Base-by-base conservation (phyloP, 1,140 invertebrate genomes). In the Agrilus planipennis region DNA sequence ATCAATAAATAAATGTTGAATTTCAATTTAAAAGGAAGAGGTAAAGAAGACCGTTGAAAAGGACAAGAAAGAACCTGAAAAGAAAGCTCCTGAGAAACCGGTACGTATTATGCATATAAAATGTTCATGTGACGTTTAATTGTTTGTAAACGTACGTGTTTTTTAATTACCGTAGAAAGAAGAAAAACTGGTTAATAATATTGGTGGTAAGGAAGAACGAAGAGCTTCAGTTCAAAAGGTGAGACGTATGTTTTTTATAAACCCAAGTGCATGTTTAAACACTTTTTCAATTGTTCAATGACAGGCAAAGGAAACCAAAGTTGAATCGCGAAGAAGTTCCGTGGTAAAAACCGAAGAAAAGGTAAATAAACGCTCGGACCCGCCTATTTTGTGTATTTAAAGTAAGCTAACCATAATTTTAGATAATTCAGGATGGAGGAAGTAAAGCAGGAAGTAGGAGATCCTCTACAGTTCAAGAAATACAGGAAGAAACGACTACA, bases 291-390 rank as follows among this genome's bases (percentile, higher is more conserved):
- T n/a, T n/a, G 31, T 17, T 41, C 34, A 14, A 16, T 30, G 22
- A 19, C n/a, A 34, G 30, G 39, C 59, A 57, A 49, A 52, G 30
- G 72, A 76, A 49, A 74, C 77, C 62, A 75, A 64, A 38, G 62
- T 66, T 21, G 77, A 79, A 47, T 79, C 77, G 38, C 63, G 77
- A 34, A 68, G 75, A 42, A 72, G 75, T 39, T 81, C 79, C 5
- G 55, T 77, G 23, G 57, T 76, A 27, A 73, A 79, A 55, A 68
- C 49, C 30, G 54, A 57, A 44, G 57, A 61, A 49, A 58, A 51
- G 47, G 50, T 52, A 50, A 31, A 15, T 19, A 31, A n/a, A n/a
- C n/a, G n/a, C n/a, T n/a, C n/a, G n/a, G n/a, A n/a, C n/a, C n/a
- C n/a, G n/a, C n/a, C n/a, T 18, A 9, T 15, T 15, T 32, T 32